Percentiles rank a stretch among this genome's conserved stretches.
phyloP scores from a whole-genome alignment of 2,113 vertebrate genomes.

The Sylvietta virens region DNA sequence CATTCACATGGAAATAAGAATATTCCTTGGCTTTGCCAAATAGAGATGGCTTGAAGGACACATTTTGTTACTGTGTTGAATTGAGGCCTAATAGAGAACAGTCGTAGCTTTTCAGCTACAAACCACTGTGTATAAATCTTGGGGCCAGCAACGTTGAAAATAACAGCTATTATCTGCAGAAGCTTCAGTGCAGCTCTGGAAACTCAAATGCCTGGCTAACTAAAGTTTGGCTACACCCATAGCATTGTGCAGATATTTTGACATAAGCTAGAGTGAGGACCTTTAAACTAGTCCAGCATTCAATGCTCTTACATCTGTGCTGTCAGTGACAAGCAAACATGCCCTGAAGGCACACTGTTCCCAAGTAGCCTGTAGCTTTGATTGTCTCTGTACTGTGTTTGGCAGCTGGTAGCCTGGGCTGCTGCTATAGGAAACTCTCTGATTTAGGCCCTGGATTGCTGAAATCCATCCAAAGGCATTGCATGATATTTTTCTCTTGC shows the following conservation, averaged over 20 bases:
- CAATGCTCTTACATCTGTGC: neutral
- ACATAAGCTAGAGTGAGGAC: neutral
- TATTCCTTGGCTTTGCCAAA: constrained; percentile 22
- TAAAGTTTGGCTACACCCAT: neutral
- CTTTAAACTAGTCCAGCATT: neutral
- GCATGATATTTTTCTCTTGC: neutral
- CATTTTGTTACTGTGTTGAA: constrained; percentile 29
- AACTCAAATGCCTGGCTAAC: neutral
- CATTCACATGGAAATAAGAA: neutral
- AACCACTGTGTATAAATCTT: constrained; percentile 35
- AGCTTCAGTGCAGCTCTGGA: constrained; percentile 14
- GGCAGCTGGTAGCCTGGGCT: neutral
- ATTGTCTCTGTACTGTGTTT: neutral
- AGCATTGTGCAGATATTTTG: constrained; percentile 27
- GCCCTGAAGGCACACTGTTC: neutral
- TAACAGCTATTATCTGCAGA: constrained; percentile 41
- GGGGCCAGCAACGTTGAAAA: constrained; percentile 29
- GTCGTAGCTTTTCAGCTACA: constrained; percentile 28
- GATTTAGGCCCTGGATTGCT: neutral
- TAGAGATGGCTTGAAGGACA: neutral
- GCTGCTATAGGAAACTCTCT: neutral
- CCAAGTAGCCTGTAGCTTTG: neutral
- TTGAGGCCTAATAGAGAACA: constrained; percentile 37
- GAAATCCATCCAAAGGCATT: neutral
- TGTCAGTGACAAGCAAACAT: neutral